Percentiles rank a stretch among this genome's conserved stretches.
These are phyloP conservation scores for Helleia helle DNA, from an alignment of 2,888 invertebrate genomes.

Conservation along the genomic window DNA sequence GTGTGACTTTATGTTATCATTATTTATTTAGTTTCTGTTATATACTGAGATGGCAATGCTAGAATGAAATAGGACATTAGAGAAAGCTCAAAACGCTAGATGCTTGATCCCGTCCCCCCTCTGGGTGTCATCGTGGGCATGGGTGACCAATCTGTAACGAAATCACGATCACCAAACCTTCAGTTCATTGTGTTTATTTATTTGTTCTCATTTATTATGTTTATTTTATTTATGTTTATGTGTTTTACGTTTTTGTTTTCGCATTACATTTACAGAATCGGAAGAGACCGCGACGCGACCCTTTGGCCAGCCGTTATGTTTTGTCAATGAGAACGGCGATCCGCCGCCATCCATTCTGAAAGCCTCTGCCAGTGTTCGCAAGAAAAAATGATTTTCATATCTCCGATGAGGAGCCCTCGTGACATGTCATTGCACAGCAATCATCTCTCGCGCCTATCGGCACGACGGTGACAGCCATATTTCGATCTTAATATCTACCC, in stretches of 20 bases:
- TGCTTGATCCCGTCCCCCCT: slow-evolving; percentile 56
- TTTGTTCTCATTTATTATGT: slow-evolving; percentile 28
- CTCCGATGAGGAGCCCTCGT: slow-evolving; percentile 8
- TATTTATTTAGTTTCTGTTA: slow-evolving; percentile 33
- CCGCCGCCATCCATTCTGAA: slow-evolving; percentile 69
- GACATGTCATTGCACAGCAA: slow-evolving; percentile 17
- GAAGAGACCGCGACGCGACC: slow-evolving; percentile 78
- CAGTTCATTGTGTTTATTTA: slow-evolving; percentile 24
- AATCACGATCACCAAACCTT: slow-evolving; percentile 17
- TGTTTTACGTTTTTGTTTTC: slow-evolving; percentile 46
- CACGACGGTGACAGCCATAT: slow-evolving; percentile 42
- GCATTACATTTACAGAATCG: slow-evolving; percentile 63
- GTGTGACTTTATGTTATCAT: slow-evolving; percentile 51
- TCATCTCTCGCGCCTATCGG: slow-evolving; percentile 43
- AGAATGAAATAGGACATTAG: slow-evolving; percentile 58
- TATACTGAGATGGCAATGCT: slow-evolving; percentile 64
- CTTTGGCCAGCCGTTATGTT: slow-evolving; percentile 87
- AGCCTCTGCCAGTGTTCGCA: slow-evolving; percentile 67
- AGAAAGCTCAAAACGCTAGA: slow-evolving; percentile 56
- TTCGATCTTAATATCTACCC: slow-evolving; percentile 49
- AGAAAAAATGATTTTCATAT: slow-evolving; percentile 53
- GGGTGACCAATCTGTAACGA: slow-evolving; percentile 25
- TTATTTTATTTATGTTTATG: slow-evolving; percentile 27
- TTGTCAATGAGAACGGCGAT: slow-evolving; percentile 73
- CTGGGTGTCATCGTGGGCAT: slow-evolving; percentile 38